Base-by-base conservation (phyloP, 2,113 vertebrate genomes). In the Tricholaema leucomelas region DNA sequence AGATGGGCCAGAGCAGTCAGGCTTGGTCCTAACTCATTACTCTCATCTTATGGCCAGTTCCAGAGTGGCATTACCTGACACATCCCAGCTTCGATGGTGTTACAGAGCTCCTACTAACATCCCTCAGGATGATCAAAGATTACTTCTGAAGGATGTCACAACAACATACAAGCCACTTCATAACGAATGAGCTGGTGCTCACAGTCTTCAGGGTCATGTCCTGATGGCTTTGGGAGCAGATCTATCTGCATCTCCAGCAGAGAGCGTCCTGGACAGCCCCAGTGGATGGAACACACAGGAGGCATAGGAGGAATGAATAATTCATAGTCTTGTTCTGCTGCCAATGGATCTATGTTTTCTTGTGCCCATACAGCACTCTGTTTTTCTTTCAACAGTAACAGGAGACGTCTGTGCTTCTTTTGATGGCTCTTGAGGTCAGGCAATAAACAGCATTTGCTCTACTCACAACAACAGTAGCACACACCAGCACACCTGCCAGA, bases 371-470 rank as follows among this genome's bases (percentile, higher is more conserved):
- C 3, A 0, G 69, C 0, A 1, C 64, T 93, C 33, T 2, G 50
- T 28, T 96, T 93, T 84, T 91, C 56, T 93, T 96, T 92, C 78
- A 96, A 89, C 77, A 85, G 85, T 94, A 96, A 95, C 38, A 77
- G 77, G 75, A 96, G 77, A 78, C 2, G 61, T 88, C 87, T 81
- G 36, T 0, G 0, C 81, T 92, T 79, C 81, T 91, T 87, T 76
- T 5, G 5, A 90, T 90, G 59, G 80, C 36, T 94, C 87, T 59
- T 66, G 61, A 94, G 86, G 90, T 55, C 78, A 87, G 65, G 83
- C 3, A 19, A 90, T 70, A 88, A 92, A 78, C 23, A 67, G 71
- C 66, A 75, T 65, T 93, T 91, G 80, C 71, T 91, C 77, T 63
- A 21, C 78, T 83, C 58, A 31, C 38, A 91, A 65, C 61, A 82